Percentiles rank a stretch among this genome's conserved stretches.
Evolutionary conservation across 2,113 vertebrate species (phyloP).

Genomic region (Phodopus roborovskii): DNA sequence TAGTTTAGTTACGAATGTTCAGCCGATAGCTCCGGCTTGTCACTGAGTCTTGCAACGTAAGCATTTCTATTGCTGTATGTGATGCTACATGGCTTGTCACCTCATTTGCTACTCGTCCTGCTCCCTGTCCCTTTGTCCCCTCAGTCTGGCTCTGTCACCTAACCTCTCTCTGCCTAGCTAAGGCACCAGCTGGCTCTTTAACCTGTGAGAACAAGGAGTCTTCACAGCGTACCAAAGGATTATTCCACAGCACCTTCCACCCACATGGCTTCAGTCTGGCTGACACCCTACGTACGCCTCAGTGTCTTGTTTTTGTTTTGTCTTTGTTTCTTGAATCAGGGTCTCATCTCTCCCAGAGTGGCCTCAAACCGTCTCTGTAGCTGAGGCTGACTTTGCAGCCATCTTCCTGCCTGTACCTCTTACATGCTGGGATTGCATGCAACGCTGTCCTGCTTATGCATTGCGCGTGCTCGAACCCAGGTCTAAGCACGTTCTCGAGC

Average conservation of each 20-base stretch:
- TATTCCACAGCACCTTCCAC: neutral
- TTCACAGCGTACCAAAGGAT: neutral
- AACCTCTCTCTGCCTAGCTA: neutral
- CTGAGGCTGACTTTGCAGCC: neutral
- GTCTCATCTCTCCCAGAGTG: neutral
- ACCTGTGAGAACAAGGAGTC: neutral
- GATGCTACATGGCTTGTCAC: neutral
- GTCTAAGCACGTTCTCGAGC: neutral
- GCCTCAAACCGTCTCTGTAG: neutral
- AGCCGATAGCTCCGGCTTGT: neutral
- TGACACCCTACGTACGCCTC: neutral
- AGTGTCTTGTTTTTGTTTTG: neutral
- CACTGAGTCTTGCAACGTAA: neutral
- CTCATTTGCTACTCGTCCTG: neutral
- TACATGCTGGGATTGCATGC: neutral
- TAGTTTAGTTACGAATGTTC: neutral
- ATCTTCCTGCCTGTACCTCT: neutral
- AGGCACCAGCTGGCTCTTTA: neutral
- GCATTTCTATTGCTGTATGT: neutral
- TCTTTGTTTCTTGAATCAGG: neutral
- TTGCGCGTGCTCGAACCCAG: neutral
- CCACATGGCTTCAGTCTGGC: too few relatives aligned
- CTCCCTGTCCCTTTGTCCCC: neutral
- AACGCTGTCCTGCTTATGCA: neutral
- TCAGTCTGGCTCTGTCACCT: neutral